Evolutionary conservation across 2,888 invertebrate species (phyloP).

Genomic region (Napeogenes inachia): DNA sequence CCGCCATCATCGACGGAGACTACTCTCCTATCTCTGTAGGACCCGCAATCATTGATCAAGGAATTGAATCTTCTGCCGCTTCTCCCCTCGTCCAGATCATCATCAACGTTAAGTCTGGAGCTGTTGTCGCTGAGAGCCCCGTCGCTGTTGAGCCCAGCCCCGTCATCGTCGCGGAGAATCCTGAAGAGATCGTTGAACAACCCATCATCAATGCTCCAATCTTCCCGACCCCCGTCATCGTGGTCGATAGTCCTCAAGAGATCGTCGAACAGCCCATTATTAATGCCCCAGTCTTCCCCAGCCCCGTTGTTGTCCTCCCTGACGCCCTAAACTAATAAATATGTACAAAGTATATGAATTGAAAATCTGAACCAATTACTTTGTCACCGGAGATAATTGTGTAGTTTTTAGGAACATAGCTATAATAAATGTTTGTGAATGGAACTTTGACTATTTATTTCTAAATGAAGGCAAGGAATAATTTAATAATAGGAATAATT

Average conservation of each 20-base stretch:
- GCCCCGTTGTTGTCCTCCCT: conserved; percentile 39
- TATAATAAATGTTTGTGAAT: too few relatives aligned
- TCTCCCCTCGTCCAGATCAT: conserved; percentile 38
- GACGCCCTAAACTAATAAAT: conserved; percentile 41
- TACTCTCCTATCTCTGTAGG: conserved; percentile 11
- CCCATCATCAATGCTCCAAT: conserved; percentile 14
- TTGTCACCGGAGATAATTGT: background rate
- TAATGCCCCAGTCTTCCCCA: conserved; percentile 17
- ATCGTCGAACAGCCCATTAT: too few relatives aligned
- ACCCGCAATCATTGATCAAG: conserved; percentile 19
- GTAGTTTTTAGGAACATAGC: too few relatives aligned
- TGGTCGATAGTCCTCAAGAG: background rate
- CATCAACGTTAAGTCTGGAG: conserved; percentile 30
- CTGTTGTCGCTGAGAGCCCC: conserved; percentile 9
- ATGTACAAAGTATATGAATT: background rate
- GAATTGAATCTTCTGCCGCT: background rate
- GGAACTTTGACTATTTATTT: too few relatives aligned
- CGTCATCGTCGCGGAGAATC: background rate
- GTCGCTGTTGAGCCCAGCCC: conserved; percentile 6
- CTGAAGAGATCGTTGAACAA: background rate
- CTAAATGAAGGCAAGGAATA: too few relatives aligned
- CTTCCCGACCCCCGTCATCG: conserved; percentile 20
- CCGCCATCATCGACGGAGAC: conserved; percentile 21
- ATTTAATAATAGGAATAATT: too few relatives aligned
- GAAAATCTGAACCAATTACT: background rate